Conservation (phyloP, 64 coral and sea anemone genomes). For the Montipora sp. region DNA sequence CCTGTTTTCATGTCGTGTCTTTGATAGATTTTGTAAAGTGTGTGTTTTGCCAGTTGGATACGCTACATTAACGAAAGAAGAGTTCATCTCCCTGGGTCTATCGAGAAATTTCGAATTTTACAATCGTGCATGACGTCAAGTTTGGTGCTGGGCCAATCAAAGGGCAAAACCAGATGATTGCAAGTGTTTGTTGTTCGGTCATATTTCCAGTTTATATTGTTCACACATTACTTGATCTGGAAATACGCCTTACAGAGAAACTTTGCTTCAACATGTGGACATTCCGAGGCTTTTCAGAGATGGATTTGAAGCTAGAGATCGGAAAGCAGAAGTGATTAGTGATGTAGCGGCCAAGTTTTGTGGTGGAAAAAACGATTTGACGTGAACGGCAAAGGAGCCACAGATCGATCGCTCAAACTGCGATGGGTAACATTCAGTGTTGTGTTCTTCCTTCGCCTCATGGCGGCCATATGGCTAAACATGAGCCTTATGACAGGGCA, state of each 20-base stretch:
- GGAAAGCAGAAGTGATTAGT: neutral
- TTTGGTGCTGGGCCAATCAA: constrained; percentile 28
- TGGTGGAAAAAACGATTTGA: neutral
- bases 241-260: neutral
- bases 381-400: neutral
- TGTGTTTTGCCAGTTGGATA: neutral
- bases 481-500: constrained; percentile 75
- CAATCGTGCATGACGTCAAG: constrained; percentile 44
- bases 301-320: neutral
- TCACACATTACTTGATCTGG: neutral
- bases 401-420: neutral
- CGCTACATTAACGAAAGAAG: neutral
- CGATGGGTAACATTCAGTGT: constrained; percentile 97
- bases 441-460: constrained; percentile 91
- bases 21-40: neutral
- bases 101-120: constrained; percentile 42
- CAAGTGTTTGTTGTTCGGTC: constrained; percentile 66
- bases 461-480: constrained; percentile 75
- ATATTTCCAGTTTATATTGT: constrained; percentile 3
- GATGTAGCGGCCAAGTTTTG: neutral
- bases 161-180: neutral
- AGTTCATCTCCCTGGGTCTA: neutral
- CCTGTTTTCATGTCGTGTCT: no score
- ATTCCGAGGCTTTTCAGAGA: neutral
- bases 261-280: neutral